A percentile compares a stretch with the other conserved stretches of the same genome.
Evolutionary conservation across 2,113 vertebrate species (phyloP).

Genomic region (Cavia aperea): DNA sequence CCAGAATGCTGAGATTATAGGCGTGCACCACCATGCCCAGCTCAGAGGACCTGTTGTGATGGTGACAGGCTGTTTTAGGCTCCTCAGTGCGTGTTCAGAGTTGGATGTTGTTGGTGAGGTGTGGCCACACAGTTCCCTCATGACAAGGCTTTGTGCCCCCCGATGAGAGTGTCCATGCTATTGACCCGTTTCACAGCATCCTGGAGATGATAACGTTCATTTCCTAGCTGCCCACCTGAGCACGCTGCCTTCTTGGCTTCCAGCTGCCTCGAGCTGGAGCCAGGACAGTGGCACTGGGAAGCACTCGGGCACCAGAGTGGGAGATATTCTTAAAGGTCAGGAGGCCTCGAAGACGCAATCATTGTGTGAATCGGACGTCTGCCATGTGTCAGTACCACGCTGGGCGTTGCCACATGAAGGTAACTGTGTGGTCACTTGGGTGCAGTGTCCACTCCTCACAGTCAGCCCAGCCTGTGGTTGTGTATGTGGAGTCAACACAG

Average conservation of each 20-base stretch:
- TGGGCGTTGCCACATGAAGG: rapidly evolving
- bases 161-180: neutral
- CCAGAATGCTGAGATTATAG: neutral
- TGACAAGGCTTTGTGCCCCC: neutral
- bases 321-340: neutral
- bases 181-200: neutral
- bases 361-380: neutral
- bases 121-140: neutral
- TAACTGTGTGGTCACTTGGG: rapidly evolving
- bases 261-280: neutral
- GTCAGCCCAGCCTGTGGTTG: too few relatives aligned
- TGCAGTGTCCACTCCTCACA: neutral
- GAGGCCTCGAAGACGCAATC: too few relatives aligned
- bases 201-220: neutral
- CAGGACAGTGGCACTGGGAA: neutral
- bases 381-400: rapidly evolving
- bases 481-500: rapidly evolving
- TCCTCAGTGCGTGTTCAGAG: neutral
- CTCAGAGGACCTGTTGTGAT: neutral
- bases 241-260: neutral
- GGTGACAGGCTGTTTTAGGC: neutral
- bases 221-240: neutral
- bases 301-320: neutral
- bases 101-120: neutral
- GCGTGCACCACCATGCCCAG: neutral